Base-by-base conservation (phyloP, 2,797 vertebrate species). In the Malurus splendens region DNA sequence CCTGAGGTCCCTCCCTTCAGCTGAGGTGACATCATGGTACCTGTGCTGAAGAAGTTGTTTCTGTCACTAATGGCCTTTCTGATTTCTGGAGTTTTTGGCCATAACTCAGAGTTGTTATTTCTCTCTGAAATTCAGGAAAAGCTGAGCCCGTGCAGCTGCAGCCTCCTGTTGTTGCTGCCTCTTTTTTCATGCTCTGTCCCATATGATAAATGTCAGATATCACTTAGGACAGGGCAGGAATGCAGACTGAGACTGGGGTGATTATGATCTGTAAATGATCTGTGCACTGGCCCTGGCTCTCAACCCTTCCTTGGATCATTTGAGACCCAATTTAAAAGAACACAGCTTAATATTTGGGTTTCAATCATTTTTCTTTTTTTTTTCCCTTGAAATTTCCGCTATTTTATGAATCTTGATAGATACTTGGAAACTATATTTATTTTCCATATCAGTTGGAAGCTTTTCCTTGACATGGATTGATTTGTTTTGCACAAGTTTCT, bases 21-120 rank as follows among this genome's bases (percentile, higher is more conserved):
- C 87, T 56, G 54, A 19, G 86, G 62, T 93, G 88, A 32, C 86
- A 79, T 67, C 72, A 33, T 17, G 47, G 51, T 93, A 86, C 85
- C 89, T 93, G 86, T 54, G 81, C 90, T 90, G 86, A 62, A 82
- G 80, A 68, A 89, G 78, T 27, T 22, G 1, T 91, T 93, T 82
- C 77, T 94, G 89, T 82, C 92, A 92, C n/a, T 74, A 68, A 70
- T 79, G 92, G 92, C 85, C 88, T 93, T 92, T 93, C 56, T 80
- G 86, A 77, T 90, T 90, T 59, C 33, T 89, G 90, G 28, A 80
- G 82, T 23, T 82, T 89, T 79, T 90, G 41, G 30, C 76, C 89
- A 55, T 87, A 92, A 90, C 42, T 94, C 94, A 85, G 84, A 62
- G 75, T 66, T 92, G 75, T 92, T 93, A 42, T 93, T 95, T 93